These are phyloP conservation scores for Anseranas semipalmata DNA, from an alignment of 2,113 vertebrate genomes.

Conservation along the genomic window DNA sequence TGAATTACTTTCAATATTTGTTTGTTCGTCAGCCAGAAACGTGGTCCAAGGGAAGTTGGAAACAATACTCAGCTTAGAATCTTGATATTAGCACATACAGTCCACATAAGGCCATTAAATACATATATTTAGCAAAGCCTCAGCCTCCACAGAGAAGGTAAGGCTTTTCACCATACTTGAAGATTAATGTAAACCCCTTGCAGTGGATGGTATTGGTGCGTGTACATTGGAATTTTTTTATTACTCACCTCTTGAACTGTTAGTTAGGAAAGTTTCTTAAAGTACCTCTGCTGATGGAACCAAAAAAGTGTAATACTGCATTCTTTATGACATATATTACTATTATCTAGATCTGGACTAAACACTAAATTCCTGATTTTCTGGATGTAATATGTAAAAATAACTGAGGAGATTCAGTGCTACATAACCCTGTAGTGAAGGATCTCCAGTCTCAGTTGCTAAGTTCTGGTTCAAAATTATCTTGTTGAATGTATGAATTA, in stretches of 20 bases:
- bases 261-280: not conserved
- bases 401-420: not conserved
- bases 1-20: slow-evolving; percentile 31
- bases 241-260: not conserved
- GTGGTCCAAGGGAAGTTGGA: not conserved
- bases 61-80: not conserved
- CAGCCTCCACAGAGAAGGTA: not conserved
- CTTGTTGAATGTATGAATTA: not conserved
- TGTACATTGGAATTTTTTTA: not conserved
- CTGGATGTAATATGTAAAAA: not conserved
- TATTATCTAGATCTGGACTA: not conserved
- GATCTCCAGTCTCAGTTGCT: not conserved
- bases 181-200: not conserved
- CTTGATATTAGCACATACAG: not conserved
- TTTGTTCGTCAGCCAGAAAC: slow-evolving; percentile 19
- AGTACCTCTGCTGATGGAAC: not conserved
- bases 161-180: not conserved
- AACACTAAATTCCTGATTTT: not conserved
- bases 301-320: not conserved
- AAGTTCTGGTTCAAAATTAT: not conserved
- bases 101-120: not conserved
- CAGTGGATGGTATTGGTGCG: not conserved
- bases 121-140: not conserved
- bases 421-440: not conserved
- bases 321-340: not conserved